Evolutionary conservation across 2,888 invertebrate species (phyloP), one percentile per base, ranked within the genome.

Genomic region (Tipula unca): DNA sequence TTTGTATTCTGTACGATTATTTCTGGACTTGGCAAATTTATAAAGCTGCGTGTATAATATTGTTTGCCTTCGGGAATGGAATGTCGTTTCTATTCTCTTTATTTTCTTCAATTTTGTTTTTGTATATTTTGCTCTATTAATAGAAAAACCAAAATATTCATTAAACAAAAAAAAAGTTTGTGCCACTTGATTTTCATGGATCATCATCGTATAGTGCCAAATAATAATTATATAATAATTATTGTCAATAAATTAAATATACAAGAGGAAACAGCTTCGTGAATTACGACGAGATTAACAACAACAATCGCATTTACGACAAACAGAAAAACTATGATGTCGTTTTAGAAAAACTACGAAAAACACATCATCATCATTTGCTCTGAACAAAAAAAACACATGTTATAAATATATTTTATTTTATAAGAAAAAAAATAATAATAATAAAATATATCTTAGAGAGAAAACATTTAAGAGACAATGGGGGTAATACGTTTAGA

Each of bases 21-120:
- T 69, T 69, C 69, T 69, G 69, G 69, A 69, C 69, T 69, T 69
- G 69, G 69, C 25, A 69, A 69, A 69, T 69, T 69, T 69, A 69
- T 69, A 69, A 69, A 69, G 25, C 69, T 25, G 25, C 25, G 25
- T 69, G 25, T 69, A 69, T 10, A 69, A 2, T 32, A 32, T 69
- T 69, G 48, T 25, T 48, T 48, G 48, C 48, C 48, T 48, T 69
- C 69, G 69, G 69, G 69, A 69, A 69, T 69, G 69, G 69, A 69
- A 69, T 69, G 69, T 69, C 13, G 69, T 25, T 25, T 69, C 69
- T 69, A 69, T 8, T 69, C 69, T 69, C 69, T 69, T 10, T 69
- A 10, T 48, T 48, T n/a, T 48, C 17, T 48, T 17, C 5, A 17
- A 17, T 17, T 48, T 48, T 48, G 17, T 69, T 13, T 69, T 25